Percentiles rank a stretch among this genome's conserved stretches.
phyloP scores from a whole-genome alignment of 2,797 vertebrate species.

The Tamandua tetradactyla region DNA sequence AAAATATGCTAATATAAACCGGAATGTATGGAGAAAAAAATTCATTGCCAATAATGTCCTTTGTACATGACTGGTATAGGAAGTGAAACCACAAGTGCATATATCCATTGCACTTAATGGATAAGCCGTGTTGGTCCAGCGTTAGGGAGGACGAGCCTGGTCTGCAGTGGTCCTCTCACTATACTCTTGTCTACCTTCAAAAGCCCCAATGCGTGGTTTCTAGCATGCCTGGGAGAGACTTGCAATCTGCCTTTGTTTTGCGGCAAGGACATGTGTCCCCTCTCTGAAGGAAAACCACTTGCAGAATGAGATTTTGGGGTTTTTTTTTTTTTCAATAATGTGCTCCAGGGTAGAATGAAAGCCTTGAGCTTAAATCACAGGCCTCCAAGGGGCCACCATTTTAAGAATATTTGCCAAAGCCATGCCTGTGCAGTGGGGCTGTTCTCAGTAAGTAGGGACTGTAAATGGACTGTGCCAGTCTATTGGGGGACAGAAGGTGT shows the following conservation, averaged over 20 bases:
- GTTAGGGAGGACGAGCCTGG: too few relatives aligned
- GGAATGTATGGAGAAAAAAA: neutral
- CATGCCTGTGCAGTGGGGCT: too few relatives aligned
- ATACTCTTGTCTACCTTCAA: neutral
- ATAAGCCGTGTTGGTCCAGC: neutral
- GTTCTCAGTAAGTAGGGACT: neutral
- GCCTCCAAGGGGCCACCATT: neutral
- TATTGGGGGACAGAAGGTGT: neutral
- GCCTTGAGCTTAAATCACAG: neutral
- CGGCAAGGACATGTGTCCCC: neutral
- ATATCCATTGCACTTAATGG: too few relatives aligned
- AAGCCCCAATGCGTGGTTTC: neutral
- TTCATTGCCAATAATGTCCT: neutral
- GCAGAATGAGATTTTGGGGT: too few relatives aligned
- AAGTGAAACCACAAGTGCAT: neutral
- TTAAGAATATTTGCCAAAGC: neutral
- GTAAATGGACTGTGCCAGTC: neutral
- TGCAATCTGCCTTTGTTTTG: neutral
- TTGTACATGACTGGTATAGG: neutral
- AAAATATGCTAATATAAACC: neutral
- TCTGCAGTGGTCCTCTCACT: neutral
- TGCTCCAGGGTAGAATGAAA: neutral
- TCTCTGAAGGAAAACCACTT: too few relatives aligned
- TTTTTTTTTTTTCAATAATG: too few relatives aligned
- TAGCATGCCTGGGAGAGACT: neutral